Base-by-base conservation (phyloP, 2,797 vertebrate species). In the Botia almorhae region DNA sequence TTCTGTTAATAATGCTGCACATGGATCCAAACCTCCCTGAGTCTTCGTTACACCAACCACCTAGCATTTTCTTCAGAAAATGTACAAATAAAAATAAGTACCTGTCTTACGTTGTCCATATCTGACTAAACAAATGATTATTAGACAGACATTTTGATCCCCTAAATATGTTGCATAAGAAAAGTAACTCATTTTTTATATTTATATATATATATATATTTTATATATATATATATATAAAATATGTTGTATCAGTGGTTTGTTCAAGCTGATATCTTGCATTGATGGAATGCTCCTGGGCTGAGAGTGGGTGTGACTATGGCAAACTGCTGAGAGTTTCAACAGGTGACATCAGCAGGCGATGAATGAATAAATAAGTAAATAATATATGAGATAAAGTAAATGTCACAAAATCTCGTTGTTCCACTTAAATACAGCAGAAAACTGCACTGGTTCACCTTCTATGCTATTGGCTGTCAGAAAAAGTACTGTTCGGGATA, bases 341-440 rank as follows among this genome's bases (percentile, higher is more conserved):
- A 60, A 21, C 14, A 46, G 43, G 21, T 60, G 58, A 26, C 23
- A 26, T 60, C 21, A n/a, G 58, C 21, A 60, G 56, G 56, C 19
- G 21, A 58, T 23, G 4, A 23, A 26, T 60, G 21, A 60, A 26
- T 60, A 60, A 60, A 14, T 26, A 60, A 60, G 21, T 26, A 26
- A 60, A 26, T 60, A 23, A 60, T 60, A 26, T 60, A 60, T 60
- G 21, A 60, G 58, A 60, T 60, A 13, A 60, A 60, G 56, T 23
- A 60, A 60, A 60, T 60, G 58, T 60, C 58, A 60, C 58, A 60
- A 60, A 60, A 23, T 23, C 58, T 60, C 11, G 26, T 60, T 60
- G 58, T 21, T 60, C 21, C 12, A 13, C 23, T 26, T 21, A 60
- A 60, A 60, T 60, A 21, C 12, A 14, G 23, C 3, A 13, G 12